These are phyloP conservation scores for Papilio aristodemus DNA, from an alignment of 1,140 invertebrate genomes.

Conservation along the genomic window DNA sequence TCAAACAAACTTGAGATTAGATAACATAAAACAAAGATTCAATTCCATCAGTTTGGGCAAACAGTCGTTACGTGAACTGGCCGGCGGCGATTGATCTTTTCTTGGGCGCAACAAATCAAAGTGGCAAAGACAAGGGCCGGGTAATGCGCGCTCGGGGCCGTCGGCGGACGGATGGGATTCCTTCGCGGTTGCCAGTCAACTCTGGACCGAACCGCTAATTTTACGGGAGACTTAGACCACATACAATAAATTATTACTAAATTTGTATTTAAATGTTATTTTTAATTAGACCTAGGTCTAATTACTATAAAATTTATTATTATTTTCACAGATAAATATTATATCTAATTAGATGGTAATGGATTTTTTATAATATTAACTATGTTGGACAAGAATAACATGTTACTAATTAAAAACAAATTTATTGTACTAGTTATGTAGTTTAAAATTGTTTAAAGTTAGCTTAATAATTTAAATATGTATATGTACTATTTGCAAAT, in stretches of 20 bases:
- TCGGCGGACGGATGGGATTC: constrained; percentile 35
- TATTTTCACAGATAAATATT: too few relatives aligned
- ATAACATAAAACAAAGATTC: constrained; percentile 32
- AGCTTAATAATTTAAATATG: too few relatives aligned
- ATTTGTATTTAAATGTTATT: not conserved
- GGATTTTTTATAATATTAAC: too few relatives aligned
- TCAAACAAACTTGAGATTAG: constrained; percentile 14
- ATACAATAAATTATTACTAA: constrained; percentile 21
- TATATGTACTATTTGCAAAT: too few relatives aligned
- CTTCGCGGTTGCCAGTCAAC: constrained; percentile 1
- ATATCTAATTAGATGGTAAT: too few relatives aligned
- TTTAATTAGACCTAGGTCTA: too few relatives aligned
- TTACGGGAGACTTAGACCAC: constrained; percentile 19
- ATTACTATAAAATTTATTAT: too few relatives aligned
- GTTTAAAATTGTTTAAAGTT: too few relatives aligned
- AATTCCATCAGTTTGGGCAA: constrained; percentile 14
- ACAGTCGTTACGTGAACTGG: constrained; percentile 36
- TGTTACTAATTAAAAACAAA: too few relatives aligned
- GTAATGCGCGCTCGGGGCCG: constrained; percentile 54
- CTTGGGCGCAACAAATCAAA: constrained; percentile 66
- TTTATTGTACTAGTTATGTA: too few relatives aligned
- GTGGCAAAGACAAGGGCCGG: constrained; percentile 60
- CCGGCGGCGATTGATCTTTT: constrained; percentile 60
- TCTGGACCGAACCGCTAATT: not conserved
- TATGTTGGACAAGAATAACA: too few relatives aligned